Evolutionary conservation across 2,888 invertebrate genomes (phyloP).

Genomic region (Diplolepis rosae): DNA sequence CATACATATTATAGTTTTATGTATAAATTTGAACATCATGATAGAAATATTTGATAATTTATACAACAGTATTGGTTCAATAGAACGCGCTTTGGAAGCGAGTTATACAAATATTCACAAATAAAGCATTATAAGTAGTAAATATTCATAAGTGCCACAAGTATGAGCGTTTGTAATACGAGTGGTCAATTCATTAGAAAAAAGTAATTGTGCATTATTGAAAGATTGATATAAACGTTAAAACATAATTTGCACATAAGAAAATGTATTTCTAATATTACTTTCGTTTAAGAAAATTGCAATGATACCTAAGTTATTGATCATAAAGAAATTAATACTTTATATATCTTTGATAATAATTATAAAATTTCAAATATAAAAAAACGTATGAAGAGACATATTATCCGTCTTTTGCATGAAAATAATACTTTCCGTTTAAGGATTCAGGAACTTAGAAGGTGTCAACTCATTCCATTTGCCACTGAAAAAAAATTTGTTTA

Average conservation of each 20-base stretch:
- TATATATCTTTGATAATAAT: conserved; percentile 35
- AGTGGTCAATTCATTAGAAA: neutral
- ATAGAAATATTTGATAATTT: neutral
- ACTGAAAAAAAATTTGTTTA: conserved; percentile 53
- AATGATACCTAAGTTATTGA: neutral
- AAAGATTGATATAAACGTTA: conserved; percentile 5
- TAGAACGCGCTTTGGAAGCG: neutral
- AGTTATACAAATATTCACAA: neutral
- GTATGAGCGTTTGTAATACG: conserved; percentile 9
- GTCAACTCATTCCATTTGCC: conserved; percentile 61
- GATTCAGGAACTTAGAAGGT: neutral
- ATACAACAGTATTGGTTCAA: neutral
- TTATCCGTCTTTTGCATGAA: conserved; percentile 33
- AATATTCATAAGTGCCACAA: neutral
- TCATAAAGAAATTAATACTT: neutral
- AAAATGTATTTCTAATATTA: neutral
- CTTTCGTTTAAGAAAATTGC: neutral
- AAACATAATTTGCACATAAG: neutral
- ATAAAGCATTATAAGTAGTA: neutral
- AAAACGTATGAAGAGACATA: conserved; percentile 35
- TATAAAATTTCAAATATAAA: conserved; percentile 38
- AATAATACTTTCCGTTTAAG: neutral
- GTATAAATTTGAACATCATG: neutral
- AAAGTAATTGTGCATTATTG: neutral
- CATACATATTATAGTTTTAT: neutral